Percentiles rank a stretch among this genome's conserved stretches.
Conservation (phyloP, 2,797 vertebrate species). For the Girardinus metallicus region DNA sequence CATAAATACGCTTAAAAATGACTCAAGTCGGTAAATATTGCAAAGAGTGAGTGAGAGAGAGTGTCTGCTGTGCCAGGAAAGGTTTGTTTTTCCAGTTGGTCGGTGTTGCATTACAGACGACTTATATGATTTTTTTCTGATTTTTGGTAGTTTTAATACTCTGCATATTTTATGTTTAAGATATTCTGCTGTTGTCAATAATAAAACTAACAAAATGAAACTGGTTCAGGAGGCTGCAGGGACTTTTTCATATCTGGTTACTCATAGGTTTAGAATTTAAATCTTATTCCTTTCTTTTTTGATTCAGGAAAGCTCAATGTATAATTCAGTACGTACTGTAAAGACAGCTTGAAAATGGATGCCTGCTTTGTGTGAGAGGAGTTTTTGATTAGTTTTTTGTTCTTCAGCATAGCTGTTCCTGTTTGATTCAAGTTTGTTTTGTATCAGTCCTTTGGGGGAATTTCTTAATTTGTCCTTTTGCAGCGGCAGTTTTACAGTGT, state of each 20-base stretch:
- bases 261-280: not conserved
- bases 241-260: not conserved
- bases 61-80: not conserved
- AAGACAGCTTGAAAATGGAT: not conserved
- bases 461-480: conserved; percentile 27
- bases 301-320: not conserved
- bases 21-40: conserved; percentile 4
- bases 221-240: not conserved
- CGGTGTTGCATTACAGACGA: not conserved
- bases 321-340: conserved; percentile 2
- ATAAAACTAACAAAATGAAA: not conserved
- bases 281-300: conserved; percentile 1
- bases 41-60: not conserved
- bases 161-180: not conserved
- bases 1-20: not conserved
- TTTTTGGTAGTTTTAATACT: not conserved
- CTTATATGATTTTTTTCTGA: not conserved
- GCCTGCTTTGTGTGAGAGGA: not conserved
- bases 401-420: not conserved
- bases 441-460: conserved; percentile 4
- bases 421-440: conserved; percentile 6
- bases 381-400: not conserved
- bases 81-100: too few species aligned
- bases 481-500: not conserved
- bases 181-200: not conserved